A percentile compares a stretch with the other conserved stretches of the same genome.
Evolutionary conservation across 1,140 invertebrate genomes (phyloP).

Genomic region (Drosophila teissieri): DNA sequence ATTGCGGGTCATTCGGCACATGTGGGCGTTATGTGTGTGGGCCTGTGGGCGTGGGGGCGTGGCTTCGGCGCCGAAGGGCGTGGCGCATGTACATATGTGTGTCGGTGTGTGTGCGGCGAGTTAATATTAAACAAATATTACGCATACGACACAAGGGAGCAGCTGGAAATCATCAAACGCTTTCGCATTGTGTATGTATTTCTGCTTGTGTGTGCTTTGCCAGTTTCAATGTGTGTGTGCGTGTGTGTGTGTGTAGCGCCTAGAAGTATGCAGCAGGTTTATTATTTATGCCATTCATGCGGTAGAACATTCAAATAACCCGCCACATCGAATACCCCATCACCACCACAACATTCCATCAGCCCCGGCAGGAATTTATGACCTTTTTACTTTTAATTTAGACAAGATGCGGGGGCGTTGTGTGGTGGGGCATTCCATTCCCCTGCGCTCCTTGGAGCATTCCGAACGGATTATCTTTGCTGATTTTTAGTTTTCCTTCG

Average conservation of each 20-base stretch:
- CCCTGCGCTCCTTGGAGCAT: conserved; percentile 36
- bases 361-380: conserved; percentile 52
- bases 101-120: conserved; percentile 26
- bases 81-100: neutral
- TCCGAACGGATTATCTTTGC: conserved; percentile 44
- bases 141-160: conserved; percentile 67
- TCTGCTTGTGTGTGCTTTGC: no score
- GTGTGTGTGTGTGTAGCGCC: conserved; percentile 14
- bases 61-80: neutral
- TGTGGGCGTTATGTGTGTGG: conserved; percentile 15
- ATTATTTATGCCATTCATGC: conserved; percentile 73
- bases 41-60: neutral
- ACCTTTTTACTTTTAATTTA: conserved; percentile 70
- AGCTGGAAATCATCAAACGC: conserved; percentile 55
- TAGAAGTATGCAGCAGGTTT: conserved; percentile 53
- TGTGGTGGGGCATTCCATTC: conserved; percentile 8
- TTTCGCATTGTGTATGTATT: neutral
- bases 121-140: conserved; percentile 71
- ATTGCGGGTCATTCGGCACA: conserved; percentile 28
- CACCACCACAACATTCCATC: conserved; percentile 5
- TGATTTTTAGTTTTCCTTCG: conserved; percentile 45
- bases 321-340: neutral
- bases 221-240: neutral
- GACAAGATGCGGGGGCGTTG: conserved; percentile 8
- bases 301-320: conserved; percentile 48